Percentiles rank a stretch among this genome's conserved stretches.
Evolutionary conservation across 2,888 invertebrate species (phyloP).

Genomic region (Macrostomum cliftonense): DNA sequence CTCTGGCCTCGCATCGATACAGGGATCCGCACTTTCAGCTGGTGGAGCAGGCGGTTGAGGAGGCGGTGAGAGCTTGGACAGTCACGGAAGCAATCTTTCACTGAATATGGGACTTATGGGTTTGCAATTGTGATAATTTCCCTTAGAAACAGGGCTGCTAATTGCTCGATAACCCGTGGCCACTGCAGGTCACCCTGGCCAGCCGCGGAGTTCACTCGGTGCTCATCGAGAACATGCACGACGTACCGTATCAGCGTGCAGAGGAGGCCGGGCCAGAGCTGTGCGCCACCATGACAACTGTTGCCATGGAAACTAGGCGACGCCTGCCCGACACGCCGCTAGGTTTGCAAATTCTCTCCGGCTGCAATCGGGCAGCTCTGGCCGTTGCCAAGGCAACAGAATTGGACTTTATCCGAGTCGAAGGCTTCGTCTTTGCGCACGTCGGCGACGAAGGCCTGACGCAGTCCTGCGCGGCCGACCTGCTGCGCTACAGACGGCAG

Average conservation of each 20-base stretch:
- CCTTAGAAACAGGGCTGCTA: too few species aligned
- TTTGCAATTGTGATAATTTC: too few species aligned
- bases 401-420: conserved; percentile 54
- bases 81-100: too few species aligned
- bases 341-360: conserved; percentile 50
- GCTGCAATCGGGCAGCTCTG: conserved; percentile 54
- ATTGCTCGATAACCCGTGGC: too few species aligned
- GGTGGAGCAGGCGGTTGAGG: neutral
- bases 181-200: conserved; percentile 42
- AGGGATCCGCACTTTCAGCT: neutral
- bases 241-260: conserved; percentile 50
- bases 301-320: conserved; percentile 46
- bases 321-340: conserved; percentile 38
- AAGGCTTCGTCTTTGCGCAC: conserved; percentile 58
- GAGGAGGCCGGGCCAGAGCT: conserved; percentile 49
- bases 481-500: conserved; percentile 50
- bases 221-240: conserved; percentile 60
- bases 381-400: conserved; percentile 52
- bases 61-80: too few species aligned
- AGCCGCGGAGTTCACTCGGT: conserved; percentile 47
- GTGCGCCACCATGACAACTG: conserved; percentile 49
- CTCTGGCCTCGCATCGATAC: conserved; percentile 44
- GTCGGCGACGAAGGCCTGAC: conserved; percentile 62
- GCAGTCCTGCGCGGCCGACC: conserved; percentile 53
- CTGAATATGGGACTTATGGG: too few species aligned